These are phyloP conservation scores for Rousettus leschenaultii DNA, from an alignment of 2,113 vertebrate species.

Conservation along the genomic window DNA sequence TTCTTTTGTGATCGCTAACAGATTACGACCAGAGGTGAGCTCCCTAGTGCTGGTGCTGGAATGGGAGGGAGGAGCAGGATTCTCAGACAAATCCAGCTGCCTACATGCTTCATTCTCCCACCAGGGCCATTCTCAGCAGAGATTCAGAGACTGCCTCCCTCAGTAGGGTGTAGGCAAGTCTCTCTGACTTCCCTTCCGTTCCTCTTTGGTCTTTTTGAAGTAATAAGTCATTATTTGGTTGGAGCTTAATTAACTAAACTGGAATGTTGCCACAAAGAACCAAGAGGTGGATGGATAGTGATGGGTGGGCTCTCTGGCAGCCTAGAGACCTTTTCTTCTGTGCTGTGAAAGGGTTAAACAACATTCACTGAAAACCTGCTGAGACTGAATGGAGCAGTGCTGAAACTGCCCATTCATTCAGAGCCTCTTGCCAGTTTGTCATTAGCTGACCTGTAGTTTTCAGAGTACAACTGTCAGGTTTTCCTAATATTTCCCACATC, in stretches of 20 bases:
- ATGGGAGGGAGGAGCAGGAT: not conserved
- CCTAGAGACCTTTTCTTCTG: not conserved
- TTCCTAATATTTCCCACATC: slow-evolving; percentile 29
- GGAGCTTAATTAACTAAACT: slow-evolving; percentile 49
- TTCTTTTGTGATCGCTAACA: not conserved
- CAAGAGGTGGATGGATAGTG: not conserved
- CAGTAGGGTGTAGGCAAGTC: not conserved
- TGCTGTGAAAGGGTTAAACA: slow-evolving; percentile 60
- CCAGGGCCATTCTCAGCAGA: not conserved
- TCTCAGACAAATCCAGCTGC: not conserved
- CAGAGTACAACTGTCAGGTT: slow-evolving; percentile 23
- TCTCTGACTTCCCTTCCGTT: not conserved
- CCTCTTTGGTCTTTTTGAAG: slow-evolving; percentile 18
- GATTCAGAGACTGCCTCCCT: not conserved
- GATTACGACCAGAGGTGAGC: not conserved
- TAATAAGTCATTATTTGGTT: slow-evolving; percentile 31
- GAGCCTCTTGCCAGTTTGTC: slow-evolving; percentile 31
- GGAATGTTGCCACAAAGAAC: slow-evolving; percentile 25
- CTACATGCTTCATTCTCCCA: not conserved
- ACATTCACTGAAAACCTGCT: not conserved
- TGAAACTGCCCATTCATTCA: slow-evolving; percentile 45
- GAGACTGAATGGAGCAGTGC: slow-evolving; percentile 22
- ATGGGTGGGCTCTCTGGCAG: not conserved
- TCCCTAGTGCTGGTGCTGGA: not conserved
- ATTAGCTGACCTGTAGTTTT: slow-evolving; percentile 29